A percentile compares a stretch with the other conserved stretches of the same genome.
Evolutionary conservation across 2,888 invertebrate genomes (phyloP).

Genomic region (Diarsia brunnea): DNA sequence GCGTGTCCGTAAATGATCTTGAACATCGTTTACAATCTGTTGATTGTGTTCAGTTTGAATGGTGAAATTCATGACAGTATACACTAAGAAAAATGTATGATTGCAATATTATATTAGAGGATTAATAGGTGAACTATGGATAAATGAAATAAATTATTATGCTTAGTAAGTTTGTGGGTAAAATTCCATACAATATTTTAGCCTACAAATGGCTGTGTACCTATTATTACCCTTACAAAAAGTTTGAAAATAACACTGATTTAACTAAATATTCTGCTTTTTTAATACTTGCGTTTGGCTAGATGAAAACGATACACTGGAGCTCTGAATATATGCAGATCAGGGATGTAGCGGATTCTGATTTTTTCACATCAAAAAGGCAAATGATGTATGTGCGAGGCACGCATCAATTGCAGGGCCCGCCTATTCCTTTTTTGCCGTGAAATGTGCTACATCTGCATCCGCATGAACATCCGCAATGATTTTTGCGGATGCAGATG

Average conservation of each 20-base stretch:
- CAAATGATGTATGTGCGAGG: too few species aligned
- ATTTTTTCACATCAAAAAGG: too few species aligned
- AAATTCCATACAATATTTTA: not conserved
- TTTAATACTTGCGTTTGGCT: too few species aligned
- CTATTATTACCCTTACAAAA: not conserved
- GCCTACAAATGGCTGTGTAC: not conserved
- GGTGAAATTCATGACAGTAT: not conserved
- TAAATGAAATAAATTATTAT: constrained; percentile 35
- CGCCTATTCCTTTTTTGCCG: too few species aligned
- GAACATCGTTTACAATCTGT: not conserved
- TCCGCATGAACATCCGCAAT: too few species aligned
- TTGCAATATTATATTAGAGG: not conserved
- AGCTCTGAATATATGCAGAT: too few species aligned
- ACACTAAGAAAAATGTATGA: not conserved
- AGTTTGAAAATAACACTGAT: not conserved
- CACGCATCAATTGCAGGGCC: too few species aligned
- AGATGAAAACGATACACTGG: too few species aligned
- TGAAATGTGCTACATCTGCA: too few species aligned
- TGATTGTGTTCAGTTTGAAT: not conserved
- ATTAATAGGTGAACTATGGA: not conserved
- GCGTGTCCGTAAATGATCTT: too few species aligned
- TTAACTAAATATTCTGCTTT: not conserved
- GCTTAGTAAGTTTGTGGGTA: not conserved
- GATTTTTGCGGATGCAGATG: too few species aligned
- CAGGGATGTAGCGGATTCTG: too few species aligned